Conservation (phyloP, 2,113 vertebrate species). For the Rhizomys pruinosus region DNA sequence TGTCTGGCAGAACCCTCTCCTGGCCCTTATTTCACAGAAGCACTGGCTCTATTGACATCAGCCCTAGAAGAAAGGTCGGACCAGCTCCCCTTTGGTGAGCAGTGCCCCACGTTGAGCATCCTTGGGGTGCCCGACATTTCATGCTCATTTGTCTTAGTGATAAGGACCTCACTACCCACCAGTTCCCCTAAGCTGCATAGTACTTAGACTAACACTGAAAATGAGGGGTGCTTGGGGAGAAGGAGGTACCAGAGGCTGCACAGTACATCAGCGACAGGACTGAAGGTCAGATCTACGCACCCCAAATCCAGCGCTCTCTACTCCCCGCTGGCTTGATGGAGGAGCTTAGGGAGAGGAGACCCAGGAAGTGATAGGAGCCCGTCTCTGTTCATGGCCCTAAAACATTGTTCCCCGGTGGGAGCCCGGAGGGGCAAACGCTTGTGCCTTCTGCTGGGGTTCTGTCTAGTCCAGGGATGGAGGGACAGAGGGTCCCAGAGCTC, state of each 20-base stretch:
- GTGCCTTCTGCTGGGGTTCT: neutral
- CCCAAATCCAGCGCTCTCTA: no score
- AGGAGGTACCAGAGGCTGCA: rapidly evolving
- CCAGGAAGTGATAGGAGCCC: neutral
- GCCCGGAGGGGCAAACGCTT: neutral
- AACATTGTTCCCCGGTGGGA: neutral
- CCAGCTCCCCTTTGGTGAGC: neutral
- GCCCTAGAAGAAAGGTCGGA: neutral
- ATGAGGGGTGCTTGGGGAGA: neutral
- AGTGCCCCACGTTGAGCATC: neutral
- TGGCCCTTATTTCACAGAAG: neutral
- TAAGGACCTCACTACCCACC: neutral
- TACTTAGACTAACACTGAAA: neutral
- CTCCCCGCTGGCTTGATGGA: rapidly evolving
- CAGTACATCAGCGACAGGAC: rapidly evolving
- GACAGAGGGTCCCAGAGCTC: neutral
- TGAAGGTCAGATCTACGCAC: neutral
- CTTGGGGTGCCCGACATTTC: neutral
- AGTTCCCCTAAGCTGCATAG: neutral
- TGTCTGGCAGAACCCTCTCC: neutral
- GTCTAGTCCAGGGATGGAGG: neutral
- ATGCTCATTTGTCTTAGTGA: neutral
- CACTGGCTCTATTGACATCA: neutral
- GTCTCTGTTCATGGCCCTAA: neutral
- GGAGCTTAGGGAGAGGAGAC: neutral